These are phyloP conservation scores for Thereva unica DNA, from an alignment of 2,888 invertebrate genomes.

Conservation along the genomic window DNA sequence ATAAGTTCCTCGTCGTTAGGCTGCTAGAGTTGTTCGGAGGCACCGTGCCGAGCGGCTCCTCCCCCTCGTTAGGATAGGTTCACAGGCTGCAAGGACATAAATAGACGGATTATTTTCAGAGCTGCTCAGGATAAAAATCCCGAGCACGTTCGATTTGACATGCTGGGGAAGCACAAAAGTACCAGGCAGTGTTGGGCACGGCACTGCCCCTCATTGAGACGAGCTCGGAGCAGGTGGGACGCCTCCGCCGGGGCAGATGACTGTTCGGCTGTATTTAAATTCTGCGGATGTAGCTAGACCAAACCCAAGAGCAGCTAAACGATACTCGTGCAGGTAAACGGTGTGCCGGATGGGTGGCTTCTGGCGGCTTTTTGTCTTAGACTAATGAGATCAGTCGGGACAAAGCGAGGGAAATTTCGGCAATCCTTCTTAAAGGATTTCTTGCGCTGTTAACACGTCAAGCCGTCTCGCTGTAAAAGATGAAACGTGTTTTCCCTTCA, in stretches of 20 bases:
- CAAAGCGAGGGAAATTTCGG: neutral
- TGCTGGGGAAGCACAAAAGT: constrained; percentile 11
- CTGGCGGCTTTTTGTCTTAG: constrained; percentile 9
- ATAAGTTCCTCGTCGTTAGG: constrained; percentile 37
- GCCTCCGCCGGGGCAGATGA: constrained; percentile 20
- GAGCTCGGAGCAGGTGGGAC: neutral
- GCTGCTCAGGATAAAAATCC: constrained; percentile 36
- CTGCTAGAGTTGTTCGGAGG: neutral
- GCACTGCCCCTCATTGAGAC: neutral
- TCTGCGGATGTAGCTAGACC: constrained; percentile 19
- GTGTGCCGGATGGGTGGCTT: constrained; percentile 15
- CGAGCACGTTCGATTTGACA: constrained; percentile 34
- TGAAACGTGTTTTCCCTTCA: no score
- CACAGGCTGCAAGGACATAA: constrained; percentile 38
- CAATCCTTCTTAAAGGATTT: no score
- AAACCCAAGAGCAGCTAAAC: constrained; percentile 25
- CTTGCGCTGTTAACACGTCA: no score
- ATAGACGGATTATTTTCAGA: constrained; percentile 39
- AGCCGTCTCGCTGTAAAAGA: no score
- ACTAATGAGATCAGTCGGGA: constrained; percentile 26
- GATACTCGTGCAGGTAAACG: constrained; percentile 9
- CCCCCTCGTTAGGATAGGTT: constrained; percentile 24
- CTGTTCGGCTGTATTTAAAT: constrained; percentile 24
- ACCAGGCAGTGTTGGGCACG: neutral
- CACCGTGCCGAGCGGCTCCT: constrained; percentile 21